Base-by-base conservation (phyloP, 2,888 invertebrate species). In the Neria commutata region DNA sequence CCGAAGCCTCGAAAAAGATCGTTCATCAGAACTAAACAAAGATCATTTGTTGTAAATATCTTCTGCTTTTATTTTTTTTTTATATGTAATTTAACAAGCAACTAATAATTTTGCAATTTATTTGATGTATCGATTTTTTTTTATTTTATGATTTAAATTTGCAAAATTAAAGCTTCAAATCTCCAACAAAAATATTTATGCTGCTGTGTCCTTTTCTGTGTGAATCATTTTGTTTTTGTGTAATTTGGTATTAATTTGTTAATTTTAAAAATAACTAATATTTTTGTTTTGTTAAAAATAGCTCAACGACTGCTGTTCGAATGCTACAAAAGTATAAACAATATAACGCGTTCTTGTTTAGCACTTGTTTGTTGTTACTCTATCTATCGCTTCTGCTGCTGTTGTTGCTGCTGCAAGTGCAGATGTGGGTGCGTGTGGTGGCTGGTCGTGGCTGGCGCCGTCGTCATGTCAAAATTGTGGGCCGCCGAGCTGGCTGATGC, bases 391-490 rank as follows among this genome's bases (percentile, higher is more conserved):
- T 60, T 55, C 61, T 66, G 65, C 51, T 62, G 42, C 63, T 62
- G 69, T 52, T 67, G 54, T 19, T 67, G 70, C 40, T 69, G 72
- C 56, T 74, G 75, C 50, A 72, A 65, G 61, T 76, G 76, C 53
- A 70, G 65, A 63, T 71, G 73, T 63, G 72, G 72, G 58, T 74
- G 73, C 58, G 66, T 62, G 67, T 67, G 65, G 40, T 66, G 68
- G 54, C 60, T 59, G 55, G n/a, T 65, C 53, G 67, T 69, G 53
- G 68, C 66, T 59, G 68, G 53, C 16, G 69, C 67, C n/a, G n/a
- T n/a, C n/a, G n/a, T n/a, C 65, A 73, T 55, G 34, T 76, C 69
- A 62, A 63, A 53, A 37, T 59, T 63, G 54, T 57, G 52, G 63
- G 52, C 37, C 19, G 46, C 16, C 3, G 23, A n/a, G 21, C 48